Evolutionary conservation across 1,140 invertebrate genomes (phyloP).

Genomic region (Zaprionus kolodkinae): DNA sequence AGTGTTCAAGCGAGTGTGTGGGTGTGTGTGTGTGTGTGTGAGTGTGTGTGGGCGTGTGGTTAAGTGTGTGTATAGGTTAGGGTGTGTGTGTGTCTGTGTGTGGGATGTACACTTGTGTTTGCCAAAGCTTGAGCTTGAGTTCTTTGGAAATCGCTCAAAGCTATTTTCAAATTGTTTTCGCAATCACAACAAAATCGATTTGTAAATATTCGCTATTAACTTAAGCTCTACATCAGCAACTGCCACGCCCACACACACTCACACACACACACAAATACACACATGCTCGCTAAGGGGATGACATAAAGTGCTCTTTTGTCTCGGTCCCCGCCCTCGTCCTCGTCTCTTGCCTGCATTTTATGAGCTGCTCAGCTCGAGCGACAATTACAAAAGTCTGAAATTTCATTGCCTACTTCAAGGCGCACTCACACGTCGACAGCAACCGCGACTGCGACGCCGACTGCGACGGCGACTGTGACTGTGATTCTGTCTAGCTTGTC

Average conservation of each 20-base stretch:
- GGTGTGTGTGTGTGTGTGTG: not conserved
- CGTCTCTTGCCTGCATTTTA: constrained; percentile 38
- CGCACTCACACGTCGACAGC: constrained; percentile 14
- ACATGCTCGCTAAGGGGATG: not conserved
- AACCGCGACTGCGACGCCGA: not conserved
- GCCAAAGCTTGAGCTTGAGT: constrained; percentile 55
- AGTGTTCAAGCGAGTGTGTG: not conserved
- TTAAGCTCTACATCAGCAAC: constrained; percentile 39
- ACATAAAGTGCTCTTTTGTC: constrained; percentile 44
- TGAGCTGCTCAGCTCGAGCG: constrained; percentile 28
- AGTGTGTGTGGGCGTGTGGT: constrained; percentile 4
- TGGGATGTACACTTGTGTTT: too few relatives aligned
- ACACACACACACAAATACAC: constrained; percentile 20
- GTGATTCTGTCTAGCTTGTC: constrained; percentile 39
- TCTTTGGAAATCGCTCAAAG: constrained; percentile 73
- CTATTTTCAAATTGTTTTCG: constrained; percentile 78
- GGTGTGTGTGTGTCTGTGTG: not conserved
- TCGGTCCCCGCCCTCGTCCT: not conserved
- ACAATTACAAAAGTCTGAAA: constrained; percentile 58
- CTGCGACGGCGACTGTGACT: not conserved
- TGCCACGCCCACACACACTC: constrained; percentile 22
- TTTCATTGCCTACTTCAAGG: constrained; percentile 54
- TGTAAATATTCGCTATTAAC: constrained; percentile 61
- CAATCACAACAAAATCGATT: constrained; percentile 78
- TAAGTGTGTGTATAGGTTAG: constrained; percentile 11